These are phyloP conservation scores for Mustelus asterias DNA, from an alignment of 2,113 vertebrate genomes.

Conservation along the genomic window DNA sequence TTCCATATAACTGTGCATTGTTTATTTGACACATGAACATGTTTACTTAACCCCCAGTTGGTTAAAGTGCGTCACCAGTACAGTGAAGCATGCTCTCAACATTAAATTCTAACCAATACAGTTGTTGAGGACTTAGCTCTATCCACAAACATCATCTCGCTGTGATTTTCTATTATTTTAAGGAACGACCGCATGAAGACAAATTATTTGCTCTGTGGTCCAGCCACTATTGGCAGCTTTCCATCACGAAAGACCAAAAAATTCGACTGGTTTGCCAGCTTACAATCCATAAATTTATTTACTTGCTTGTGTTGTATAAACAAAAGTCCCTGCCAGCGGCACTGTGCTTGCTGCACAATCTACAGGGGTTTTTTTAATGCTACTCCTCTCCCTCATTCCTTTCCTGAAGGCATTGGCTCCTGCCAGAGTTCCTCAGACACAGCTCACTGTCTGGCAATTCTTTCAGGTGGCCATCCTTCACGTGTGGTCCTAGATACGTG, in stretches of 20 bases:
- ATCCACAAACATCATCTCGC: not conserved
- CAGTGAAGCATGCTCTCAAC: not conserved
- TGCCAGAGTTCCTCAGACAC: not conserved
- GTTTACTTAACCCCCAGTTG: not conserved
- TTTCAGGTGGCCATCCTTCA: not conserved
- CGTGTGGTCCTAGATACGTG: too few species aligned
- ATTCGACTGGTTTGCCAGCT: not conserved
- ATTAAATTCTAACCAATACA: not conserved
- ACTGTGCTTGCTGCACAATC: not conserved
- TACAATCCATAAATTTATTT: not conserved
- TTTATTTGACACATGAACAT: not conserved
- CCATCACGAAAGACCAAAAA: not conserved
- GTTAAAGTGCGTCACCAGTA: not conserved
- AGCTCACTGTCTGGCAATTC: not conserved
- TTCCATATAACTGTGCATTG: not conserved
- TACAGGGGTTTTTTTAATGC: not conserved
- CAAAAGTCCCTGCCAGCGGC: not conserved
- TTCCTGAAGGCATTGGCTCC: not conserved
- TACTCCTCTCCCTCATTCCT: not conserved
- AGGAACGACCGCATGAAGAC: not conserved
- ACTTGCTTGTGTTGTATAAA: not conserved
- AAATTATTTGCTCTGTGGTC: not conserved
- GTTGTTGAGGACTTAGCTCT: not conserved
- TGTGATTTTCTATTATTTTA: not conserved
- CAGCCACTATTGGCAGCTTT: not conserved